phyloP scores from a whole-genome alignment of 2,113 vertebrate genomes.

The Geothlypis trichas region DNA sequence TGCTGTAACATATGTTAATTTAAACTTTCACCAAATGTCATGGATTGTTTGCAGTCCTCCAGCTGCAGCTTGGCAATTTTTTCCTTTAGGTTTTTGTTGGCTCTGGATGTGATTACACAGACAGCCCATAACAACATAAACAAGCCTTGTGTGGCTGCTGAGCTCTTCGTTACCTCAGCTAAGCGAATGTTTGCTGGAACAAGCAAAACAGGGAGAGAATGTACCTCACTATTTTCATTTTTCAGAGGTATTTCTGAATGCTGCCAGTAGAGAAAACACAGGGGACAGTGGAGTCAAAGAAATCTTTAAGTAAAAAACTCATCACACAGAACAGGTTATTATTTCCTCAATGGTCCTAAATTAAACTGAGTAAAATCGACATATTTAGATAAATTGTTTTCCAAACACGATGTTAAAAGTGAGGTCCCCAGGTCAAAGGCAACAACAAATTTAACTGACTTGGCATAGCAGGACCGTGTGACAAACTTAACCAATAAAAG shows the following conservation, averaged over 20 bases:
- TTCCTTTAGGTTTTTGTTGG: conserved; percentile 45
- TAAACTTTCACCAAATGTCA: conserved; percentile 58
- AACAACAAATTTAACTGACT: background rate
- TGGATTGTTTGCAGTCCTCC: conserved; percentile 15
- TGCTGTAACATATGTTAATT: conserved; percentile 59
- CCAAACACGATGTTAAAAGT: background rate
- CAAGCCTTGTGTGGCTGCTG: conserved; percentile 18
- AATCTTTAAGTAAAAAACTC: background rate
- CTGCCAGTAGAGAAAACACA: background rate
- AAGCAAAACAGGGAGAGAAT: background rate
- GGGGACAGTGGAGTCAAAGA: background rate
- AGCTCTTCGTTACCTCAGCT: conserved; percentile 11
- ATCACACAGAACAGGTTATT: background rate
- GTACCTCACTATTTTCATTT: background rate
- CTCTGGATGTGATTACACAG: conserved; percentile 32
- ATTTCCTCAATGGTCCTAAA: background rate
- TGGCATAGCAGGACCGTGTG: background rate
- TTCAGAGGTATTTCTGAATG: background rate
- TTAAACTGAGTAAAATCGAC: background rate
- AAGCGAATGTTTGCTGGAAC: conserved; percentile 41
- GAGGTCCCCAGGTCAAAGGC: background rate
- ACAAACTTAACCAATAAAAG: background rate
- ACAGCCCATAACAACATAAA: conserved; percentile 47
- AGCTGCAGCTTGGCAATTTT: conserved; percentile 41
- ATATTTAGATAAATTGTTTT: background rate